A percentile compares a stretch with the other conserved stretches of the same genome.
These are phyloP conservation scores for Hoplodrina ambigua DNA, from an alignment of 2,888 invertebrate genomes.

Conservation along the genomic window DNA sequence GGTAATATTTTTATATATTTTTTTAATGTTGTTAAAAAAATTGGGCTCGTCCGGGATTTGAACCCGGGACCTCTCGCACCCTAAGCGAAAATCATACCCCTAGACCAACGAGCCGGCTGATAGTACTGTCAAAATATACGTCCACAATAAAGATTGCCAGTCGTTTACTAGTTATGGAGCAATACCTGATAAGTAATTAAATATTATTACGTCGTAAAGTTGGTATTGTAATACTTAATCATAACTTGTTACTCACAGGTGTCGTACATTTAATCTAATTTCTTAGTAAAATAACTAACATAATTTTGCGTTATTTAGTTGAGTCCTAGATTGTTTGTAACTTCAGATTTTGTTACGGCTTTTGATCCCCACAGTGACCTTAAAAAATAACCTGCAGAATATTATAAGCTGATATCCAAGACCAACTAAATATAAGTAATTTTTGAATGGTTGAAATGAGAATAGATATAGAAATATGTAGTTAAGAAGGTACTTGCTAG, in stretches of 20 bases:
- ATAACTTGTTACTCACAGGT: not conserved
- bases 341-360: no score
- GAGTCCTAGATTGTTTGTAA: no score
- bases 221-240: not conserved
- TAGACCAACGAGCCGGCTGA: slow-evolving; percentile 88
- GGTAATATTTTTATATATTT: not conserved
- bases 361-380: no score
- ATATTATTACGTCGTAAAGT: not conserved
- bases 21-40: not conserved
- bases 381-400: no score
- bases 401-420: no score
- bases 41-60: slow-evolving; percentile 67
- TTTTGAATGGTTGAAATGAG: no score
- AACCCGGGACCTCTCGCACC: slow-evolving; percentile 91
- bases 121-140: not conserved
- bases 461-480: no score
- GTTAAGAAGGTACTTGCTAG: no score
- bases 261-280: not conserved
- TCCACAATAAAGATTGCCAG: not conserved
- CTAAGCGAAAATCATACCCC: slow-evolving; percentile 91
- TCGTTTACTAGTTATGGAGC: not conserved
- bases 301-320: not conserved
- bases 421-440: no score
- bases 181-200: not conserved
- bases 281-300: not conserved